Percentiles rank a stretch among this genome's conserved stretches.
phyloP scores from a whole-genome alignment of 2,113 vertebrate genomes.

The Periophthalmodon schlosseri region DNA sequence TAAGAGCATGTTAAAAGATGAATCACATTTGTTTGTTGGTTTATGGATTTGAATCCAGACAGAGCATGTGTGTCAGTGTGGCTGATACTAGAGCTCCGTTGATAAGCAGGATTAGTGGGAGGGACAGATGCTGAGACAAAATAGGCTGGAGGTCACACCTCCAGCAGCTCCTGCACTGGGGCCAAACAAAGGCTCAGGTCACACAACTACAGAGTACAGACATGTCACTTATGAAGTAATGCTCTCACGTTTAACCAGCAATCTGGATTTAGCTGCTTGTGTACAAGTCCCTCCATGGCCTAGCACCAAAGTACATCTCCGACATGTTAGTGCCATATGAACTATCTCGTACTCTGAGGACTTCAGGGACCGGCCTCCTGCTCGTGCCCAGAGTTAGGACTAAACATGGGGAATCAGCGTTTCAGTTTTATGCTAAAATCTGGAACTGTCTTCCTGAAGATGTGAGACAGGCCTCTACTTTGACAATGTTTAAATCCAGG shows the following conservation, averaged over 20 bases:
- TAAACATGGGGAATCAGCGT: too few relatives aligned
- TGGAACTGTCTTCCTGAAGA: too few relatives aligned
- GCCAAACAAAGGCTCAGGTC: conserved; percentile 62
- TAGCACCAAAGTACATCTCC: too few relatives aligned
- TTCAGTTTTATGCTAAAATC: too few relatives aligned
- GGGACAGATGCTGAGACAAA: conserved; percentile 76
- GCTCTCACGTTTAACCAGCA: conserved; percentile 19
- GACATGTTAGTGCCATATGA: too few relatives aligned
- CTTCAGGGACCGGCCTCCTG: too few relatives aligned
- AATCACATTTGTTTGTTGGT: conserved; percentile 1
- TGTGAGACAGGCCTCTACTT: too few relatives aligned
- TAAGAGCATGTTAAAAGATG: not conserved
- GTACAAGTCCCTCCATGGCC: too few relatives aligned
- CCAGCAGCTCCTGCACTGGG: conserved; percentile 49
- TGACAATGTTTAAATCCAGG: too few relatives aligned
- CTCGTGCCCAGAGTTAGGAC: too few relatives aligned
- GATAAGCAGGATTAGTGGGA: conserved; percentile 78
- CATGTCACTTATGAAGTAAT: not conserved
- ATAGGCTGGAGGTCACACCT: conserved; percentile 75
- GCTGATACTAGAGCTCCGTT: conserved; percentile 63
- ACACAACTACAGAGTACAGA: not conserved
- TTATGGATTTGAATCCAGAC: conserved; percentile 42
- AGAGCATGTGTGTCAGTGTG: conserved; percentile 65
- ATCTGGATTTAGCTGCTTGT: too few relatives aligned
- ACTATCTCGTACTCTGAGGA: too few relatives aligned